A percentile compares a stretch with the other conserved stretches of the same genome.
Evolutionary conservation across 1,140 invertebrate genomes (phyloP).

Genomic region (Stratiolaelaps scimitus): DNA sequence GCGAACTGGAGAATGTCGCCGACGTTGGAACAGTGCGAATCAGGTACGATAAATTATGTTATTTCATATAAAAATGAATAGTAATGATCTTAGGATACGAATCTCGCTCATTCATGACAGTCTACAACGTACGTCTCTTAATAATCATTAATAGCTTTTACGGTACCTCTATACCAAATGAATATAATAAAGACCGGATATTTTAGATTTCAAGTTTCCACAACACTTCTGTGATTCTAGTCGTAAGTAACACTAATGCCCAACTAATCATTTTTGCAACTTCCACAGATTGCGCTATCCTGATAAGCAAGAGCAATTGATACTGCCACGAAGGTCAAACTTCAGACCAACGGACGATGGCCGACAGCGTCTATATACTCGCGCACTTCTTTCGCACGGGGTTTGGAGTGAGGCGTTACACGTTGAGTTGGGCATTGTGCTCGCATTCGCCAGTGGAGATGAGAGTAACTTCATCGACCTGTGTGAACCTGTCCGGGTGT

Average conservation of each 20-base stretch:
- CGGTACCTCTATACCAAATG: conserved; percentile 34
- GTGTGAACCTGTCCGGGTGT: conserved; percentile 75
- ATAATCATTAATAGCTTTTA: conserved; percentile 26
- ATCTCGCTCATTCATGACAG: conserved; percentile 4
- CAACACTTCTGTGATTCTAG: too few relatives aligned
- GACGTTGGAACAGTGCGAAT: conserved; percentile 59
- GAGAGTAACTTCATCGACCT: conserved; percentile 60
- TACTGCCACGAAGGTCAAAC: conserved; percentile 55
- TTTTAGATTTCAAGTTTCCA: too few relatives aligned
- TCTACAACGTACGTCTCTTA: neutral
- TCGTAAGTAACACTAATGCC: too few relatives aligned
- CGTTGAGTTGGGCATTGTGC: conserved; percentile 67
- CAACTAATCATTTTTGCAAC: too few relatives aligned
- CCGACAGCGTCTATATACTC: conserved; percentile 65
- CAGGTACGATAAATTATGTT: conserved; percentile 46
- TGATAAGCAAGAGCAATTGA: conserved; percentile 69
- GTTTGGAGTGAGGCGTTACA: conserved; percentile 62
- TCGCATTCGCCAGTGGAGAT: conserved; percentile 58
- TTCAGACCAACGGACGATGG: conserved; percentile 38
- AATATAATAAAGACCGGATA: too few relatives aligned
- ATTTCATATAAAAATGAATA: conserved; percentile 15
- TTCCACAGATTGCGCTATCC: conserved; percentile 56
- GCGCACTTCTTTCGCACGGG: conserved; percentile 72
- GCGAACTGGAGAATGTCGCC: conserved; percentile 64
- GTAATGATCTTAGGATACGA: neutral